These are phyloP conservation scores for Drosophila miranda DNA, from an alignment of 1,140 invertebrate genomes.

Conservation along the genomic window DNA sequence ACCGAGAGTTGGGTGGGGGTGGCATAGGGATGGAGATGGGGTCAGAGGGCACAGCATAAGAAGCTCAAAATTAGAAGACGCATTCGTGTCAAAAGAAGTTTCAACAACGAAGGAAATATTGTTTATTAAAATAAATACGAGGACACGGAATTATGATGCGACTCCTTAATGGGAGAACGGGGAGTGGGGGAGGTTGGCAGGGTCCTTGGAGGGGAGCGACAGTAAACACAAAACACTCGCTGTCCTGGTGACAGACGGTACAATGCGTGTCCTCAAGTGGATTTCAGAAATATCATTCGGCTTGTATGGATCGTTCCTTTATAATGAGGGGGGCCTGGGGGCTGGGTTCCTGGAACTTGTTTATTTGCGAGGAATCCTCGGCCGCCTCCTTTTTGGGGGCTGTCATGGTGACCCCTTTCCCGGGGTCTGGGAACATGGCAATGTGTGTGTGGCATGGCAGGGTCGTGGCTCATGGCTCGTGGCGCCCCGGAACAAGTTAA, in stretches of 20 bases:
- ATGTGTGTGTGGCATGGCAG: conserved; percentile 10
- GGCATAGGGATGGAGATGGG: conserved; percentile 2
- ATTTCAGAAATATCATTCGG: conserved; percentile 62
- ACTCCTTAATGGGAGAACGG: background rate
- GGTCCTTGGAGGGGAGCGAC: conserved; percentile 8
- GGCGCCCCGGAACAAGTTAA: conserved; percentile 59
- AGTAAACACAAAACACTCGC: conserved; percentile 44
- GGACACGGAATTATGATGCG: conserved; percentile 67
- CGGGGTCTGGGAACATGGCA: conserved; percentile 11
- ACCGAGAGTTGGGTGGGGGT: conserved; percentile 4
- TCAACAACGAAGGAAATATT: conserved; percentile 63
- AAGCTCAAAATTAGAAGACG: conserved; percentile 56
- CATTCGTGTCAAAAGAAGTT: conserved; percentile 75
- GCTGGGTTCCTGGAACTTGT: conserved; percentile 36
- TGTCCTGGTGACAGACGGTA: conserved; percentile 81
- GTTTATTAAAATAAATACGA: conserved; percentile 79
- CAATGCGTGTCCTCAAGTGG: conserved; percentile 79
- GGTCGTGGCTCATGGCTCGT: conserved; percentile 5
- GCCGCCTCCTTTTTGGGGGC: conserved; percentile 18
- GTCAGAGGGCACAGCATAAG: conserved; percentile 40
- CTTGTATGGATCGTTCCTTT: conserved; percentile 18
- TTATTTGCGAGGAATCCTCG: conserved; percentile 63
- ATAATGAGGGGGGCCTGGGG: conserved; percentile 22
- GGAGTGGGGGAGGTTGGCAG: background rate
- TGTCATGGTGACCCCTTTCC: conserved; percentile 62